Evolutionary conservation across 2,888 invertebrate genomes (phyloP).

Genomic region (Hirtodrosophila trivittata): DNA sequence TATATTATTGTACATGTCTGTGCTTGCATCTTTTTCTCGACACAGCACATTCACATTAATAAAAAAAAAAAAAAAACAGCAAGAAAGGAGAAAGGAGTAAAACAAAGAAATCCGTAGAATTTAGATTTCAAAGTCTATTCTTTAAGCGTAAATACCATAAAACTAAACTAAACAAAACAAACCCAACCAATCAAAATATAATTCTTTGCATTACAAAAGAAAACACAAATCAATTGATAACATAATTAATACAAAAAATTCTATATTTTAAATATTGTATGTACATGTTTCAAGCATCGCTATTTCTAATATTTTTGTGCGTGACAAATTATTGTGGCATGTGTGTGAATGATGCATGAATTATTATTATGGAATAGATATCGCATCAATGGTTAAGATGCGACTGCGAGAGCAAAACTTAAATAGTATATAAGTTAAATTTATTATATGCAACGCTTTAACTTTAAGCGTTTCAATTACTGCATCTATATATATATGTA

Average conservation of each 20-base stretch:
- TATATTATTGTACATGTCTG: constrained; percentile 58
- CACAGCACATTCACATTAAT: constrained; percentile 65
- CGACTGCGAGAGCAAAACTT: constrained; percentile 58
- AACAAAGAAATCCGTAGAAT: constrained; percentile 60
- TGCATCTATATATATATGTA: constrained; percentile 54
- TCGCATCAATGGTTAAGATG: constrained; percentile 26
- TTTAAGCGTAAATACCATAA: constrained; percentile 57
- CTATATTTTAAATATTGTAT: constrained; percentile 79
- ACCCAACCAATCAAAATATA: constrained; percentile 62
- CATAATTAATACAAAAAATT: constrained; percentile 60
- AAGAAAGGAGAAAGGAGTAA: constrained; percentile 15
- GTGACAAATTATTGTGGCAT: constrained; percentile 36
- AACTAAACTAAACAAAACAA: constrained; percentile 31
- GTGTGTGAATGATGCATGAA: constrained; percentile 45
- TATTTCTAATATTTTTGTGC: constrained; percentile 60
- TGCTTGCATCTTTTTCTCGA: constrained; percentile 69
- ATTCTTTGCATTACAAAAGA: constrained; percentile 56
- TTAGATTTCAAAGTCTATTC: constrained; percentile 65
- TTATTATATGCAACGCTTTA: constrained; percentile 69
- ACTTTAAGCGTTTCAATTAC: constrained; percentile 73
- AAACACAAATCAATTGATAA: constrained; percentile 72
- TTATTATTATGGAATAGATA: constrained; percentile 58
- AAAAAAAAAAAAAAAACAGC: constrained; percentile 30
- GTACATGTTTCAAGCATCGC: constrained; percentile 79
- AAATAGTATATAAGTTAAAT: constrained; percentile 74